Conservation (phyloP, 2,113 vertebrate genomes). For the Rallus limicola region DNA sequence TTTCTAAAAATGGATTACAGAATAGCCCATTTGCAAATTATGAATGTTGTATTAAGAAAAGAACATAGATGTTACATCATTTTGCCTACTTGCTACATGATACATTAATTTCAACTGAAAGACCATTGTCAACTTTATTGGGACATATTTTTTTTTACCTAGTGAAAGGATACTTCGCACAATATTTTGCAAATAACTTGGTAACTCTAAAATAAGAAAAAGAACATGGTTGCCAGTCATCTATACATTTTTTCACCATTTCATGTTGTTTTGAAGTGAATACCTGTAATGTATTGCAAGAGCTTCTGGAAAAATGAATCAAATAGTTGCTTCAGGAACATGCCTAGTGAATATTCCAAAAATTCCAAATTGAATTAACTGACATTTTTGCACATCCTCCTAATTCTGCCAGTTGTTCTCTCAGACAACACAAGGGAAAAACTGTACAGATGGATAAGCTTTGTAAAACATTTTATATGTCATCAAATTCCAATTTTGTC, state of each 20-base stretch:
- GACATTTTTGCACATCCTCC: background rate
- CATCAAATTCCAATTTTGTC: background rate
- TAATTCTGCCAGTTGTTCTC: background rate
- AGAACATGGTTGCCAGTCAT: background rate
- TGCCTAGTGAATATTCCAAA: background rate
- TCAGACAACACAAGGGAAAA: background rate
- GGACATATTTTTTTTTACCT: background rate
- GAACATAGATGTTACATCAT: background rate
- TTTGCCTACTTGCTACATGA: background rate
- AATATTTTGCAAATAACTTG: background rate
- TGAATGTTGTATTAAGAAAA: background rate
- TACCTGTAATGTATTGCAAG: background rate
- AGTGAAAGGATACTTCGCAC: background rate
- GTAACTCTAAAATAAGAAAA: background rate
- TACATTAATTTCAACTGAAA: background rate
- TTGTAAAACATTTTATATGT: background rate
- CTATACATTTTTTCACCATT: background rate
- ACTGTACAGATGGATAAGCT: background rate
- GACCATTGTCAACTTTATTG: background rate
- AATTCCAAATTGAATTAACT: background rate
- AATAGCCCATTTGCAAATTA: background rate
- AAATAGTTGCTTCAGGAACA: background rate
- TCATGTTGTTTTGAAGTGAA: background rate
- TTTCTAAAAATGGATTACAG: background rate
- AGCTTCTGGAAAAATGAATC: background rate